Base-by-base conservation (phyloP, 2,113 vertebrate genomes). In the Salvelinus fontinalis region DNA sequence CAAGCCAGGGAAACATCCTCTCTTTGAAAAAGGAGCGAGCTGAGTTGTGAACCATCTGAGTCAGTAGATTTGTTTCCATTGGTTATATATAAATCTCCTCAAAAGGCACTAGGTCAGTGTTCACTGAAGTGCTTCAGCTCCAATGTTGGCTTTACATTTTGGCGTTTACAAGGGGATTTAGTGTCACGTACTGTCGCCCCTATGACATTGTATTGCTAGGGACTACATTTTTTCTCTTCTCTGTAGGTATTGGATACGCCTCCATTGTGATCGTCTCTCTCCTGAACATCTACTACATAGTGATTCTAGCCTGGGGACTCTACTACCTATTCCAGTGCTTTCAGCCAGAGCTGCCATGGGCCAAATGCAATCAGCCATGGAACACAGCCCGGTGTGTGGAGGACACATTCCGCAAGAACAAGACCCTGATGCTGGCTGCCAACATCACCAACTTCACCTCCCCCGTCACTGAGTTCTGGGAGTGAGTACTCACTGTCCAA, bases 261-360 rank as follows among this genome's bases (percentile, higher is more conserved):
- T 99, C 97, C 72, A 90, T 99, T 8, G 96, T 99, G 87, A 99
- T 99, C 16, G 98, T 99, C 75, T 98, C 97, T 64, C 95, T 99
- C 76, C 94, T 99, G 87, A 99, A 99, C 2, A 87, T 99, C 71
- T 99, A 99, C 93, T 99, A 99, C 92, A 97, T 99, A 0, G 92
- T 99, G 90, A 99, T 99, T 92, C 91, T 99, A 93, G 98, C 97
- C 80, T 99, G 98, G 98, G 97, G 97, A 72, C 92, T 97, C n/a
- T 99, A 99, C 89, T 99, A 99, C 92, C 94, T 99, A 84, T 94
- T 98, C 85, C 96, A 99, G 82, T 97, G 97, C 60, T 99, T 99
- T 89, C 96, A 96, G 88, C 91, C 92, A 0, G 95, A 97, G 80
- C 96, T 99, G 64, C 98, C 98, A 0, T 99, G 98, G 98, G 96